These are phyloP conservation scores for Tineola bisselliella DNA, from an alignment of 2,888 invertebrate species.

Conservation along the genomic window DNA sequence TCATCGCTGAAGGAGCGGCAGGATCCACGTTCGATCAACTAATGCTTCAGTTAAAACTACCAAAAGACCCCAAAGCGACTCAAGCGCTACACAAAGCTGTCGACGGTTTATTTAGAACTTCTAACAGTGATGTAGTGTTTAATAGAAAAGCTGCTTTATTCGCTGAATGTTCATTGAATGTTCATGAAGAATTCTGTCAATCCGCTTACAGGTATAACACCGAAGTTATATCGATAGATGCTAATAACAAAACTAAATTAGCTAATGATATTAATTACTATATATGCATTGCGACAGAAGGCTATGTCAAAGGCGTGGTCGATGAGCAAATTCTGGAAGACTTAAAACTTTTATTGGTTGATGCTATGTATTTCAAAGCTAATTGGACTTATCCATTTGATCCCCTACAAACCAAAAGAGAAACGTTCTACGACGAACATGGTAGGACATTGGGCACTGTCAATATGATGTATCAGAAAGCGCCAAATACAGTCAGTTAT, in stretches of 20 bases:
- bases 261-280: slow-evolving; percentile 73
- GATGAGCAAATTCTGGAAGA: slow-evolving; percentile 47
- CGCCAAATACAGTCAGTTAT: slow-evolving; percentile 63
- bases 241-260: slow-evolving; percentile 51
- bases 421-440: slow-evolving; percentile 69
- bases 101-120: slow-evolving; percentile 32
- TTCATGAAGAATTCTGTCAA: slow-evolving; percentile 50
- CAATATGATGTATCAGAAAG: slow-evolving; percentile 79
- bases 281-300: slow-evolving; percentile 73
- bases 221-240: slow-evolving; percentile 65
- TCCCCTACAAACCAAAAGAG: slow-evolving; percentile 56
- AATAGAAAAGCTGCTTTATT: slow-evolving; percentile 46
- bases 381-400: slow-evolving; percentile 76
- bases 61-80: slow-evolving; percentile 40
- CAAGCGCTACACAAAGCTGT: slow-evolving; percentile 42
- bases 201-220: slow-evolving; percentile 58
- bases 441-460: slow-evolving; percentile 65
- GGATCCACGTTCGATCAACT: slow-evolving; percentile 50
- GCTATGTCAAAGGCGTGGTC: slow-evolving; percentile 73
- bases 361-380: slow-evolving; percentile 77
- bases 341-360: slow-evolving; percentile 69
- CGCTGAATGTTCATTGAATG: slow-evolving; percentile 34
- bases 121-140: slow-evolving; percentile 37
- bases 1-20: slow-evolving; percentile 51
- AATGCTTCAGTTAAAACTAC: slow-evolving; percentile 38